Base-by-base conservation (phyloP, 37 sponge, comb jelly and placozoan genomes). In the Cliona cf. orientalis region DNA sequence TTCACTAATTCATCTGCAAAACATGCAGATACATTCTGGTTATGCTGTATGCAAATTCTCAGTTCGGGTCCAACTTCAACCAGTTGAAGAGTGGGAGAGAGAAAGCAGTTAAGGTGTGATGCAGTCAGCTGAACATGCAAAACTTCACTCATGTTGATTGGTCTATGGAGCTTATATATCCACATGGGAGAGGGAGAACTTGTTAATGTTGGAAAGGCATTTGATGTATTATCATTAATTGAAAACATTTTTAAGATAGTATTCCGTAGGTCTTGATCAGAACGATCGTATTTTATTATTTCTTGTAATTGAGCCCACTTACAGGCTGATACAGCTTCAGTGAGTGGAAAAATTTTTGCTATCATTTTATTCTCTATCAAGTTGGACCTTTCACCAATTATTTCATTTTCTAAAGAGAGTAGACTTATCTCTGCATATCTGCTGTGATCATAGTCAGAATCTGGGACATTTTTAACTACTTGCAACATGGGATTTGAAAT, bases 21-120 rank as follows among this genome's bases (percentile, higher is more conserved):
- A 43, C 87, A 86, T 7, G 25, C 35, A 14, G 67, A 66, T 9
- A 80, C 74, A 46, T 46, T 49, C 2, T 14, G 1, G 58, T 69
- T 76, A 74, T 86, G 87, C 39, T 86, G 80, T 22, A 79, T 58
- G 39, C 87, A 86, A n/a, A 86, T 38, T 31, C 65, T 36, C 9
- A 86, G 58, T 1, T 44, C 39, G 45, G 87, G 87, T 22, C 80
- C 87, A 2, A 86, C 68, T 44, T 86, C 87, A 21, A 86, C 32
- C 43, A 86, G 72, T 45, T 86, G 80, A 2, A 69, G 23, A 22
- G 28, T 22, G 1, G 71, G 43, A 3, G 71, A 39, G 71, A 69
- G 42, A 11, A 69, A 43, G 4, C 17, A 29, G 25, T 29, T 14
- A 19, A 25, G 22, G 23, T 6, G 28, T 6, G 44, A 69, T 21